Conservation (phyloP, 2,888 invertebrate genomes). For the Mythimna impura region DNA sequence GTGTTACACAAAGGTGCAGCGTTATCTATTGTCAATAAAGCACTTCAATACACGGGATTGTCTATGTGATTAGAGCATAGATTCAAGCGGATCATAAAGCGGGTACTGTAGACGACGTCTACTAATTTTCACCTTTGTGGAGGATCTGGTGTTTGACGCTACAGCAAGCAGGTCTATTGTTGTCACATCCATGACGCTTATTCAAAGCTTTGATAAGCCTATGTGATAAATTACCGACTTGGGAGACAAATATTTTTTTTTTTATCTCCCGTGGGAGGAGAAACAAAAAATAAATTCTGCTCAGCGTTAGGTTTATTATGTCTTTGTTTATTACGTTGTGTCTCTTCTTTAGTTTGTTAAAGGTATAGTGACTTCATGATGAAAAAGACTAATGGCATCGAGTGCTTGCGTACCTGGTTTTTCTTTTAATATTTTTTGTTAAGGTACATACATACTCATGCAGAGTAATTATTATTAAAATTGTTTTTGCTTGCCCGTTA, state of each 20-base stretch:
- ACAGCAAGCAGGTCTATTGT: constrained; percentile 71
- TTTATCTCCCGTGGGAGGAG: constrained; percentile 24
- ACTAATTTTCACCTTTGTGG: constrained; percentile 69
- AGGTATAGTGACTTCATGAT: constrained; percentile 10
- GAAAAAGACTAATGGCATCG: background rate
- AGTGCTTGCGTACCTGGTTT: background rate
- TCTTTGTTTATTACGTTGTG: constrained; percentile 40
- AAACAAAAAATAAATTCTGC: constrained; percentile 50
- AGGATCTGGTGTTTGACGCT: constrained; percentile 65
- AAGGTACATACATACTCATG: too few species aligned
- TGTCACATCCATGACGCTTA: constrained; percentile 74
- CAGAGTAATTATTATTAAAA: too few species aligned
- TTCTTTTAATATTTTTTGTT: background rate
- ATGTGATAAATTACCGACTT: constrained; percentile 75
- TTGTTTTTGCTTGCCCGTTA: too few species aligned
- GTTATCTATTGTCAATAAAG: background rate
- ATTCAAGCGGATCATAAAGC: constrained; percentile 54
- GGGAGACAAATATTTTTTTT: constrained; percentile 67
- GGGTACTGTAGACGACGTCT: constrained; percentile 60
- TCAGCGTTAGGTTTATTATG: constrained; percentile 42
- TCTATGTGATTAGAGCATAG: constrained; percentile 37
- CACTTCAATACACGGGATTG: background rate
- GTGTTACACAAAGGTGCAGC: background rate
- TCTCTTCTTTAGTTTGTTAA: constrained; percentile 13
- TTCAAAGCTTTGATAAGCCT: constrained; percentile 73